Conservation (phyloP, 2,888 invertebrate species). For the Eurytoma californica region DNA sequence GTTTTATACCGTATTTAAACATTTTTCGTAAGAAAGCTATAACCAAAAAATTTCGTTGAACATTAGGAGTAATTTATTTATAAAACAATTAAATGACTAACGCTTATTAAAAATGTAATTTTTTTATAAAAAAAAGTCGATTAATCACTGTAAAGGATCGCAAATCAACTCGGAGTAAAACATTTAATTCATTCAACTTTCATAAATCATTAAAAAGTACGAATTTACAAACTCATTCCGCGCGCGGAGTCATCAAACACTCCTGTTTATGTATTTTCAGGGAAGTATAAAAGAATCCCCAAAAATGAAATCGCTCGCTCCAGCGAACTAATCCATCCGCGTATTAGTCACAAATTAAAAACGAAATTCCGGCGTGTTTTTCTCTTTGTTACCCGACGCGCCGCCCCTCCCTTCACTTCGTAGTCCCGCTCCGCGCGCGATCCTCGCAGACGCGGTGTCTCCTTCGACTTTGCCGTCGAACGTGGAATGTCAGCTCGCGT, state of each 20-base stretch:
- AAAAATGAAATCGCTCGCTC: not conserved
- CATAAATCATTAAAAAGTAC: constrained; percentile 6
- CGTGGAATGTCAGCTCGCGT: not conserved
- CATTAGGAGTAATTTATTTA: too few relatives aligned
- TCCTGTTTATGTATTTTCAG: constrained; percentile 48
- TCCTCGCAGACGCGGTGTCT: not conserved
- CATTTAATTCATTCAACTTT: too few relatives aligned
- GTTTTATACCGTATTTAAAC: not conserved
- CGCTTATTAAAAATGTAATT: too few relatives aligned
- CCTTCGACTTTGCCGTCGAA: not conserved
- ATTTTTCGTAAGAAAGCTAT: too few relatives aligned
- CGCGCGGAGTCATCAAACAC: constrained; percentile 15
- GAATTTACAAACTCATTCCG: constrained; percentile 38
- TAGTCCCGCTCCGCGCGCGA: not conserved
- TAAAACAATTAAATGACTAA: too few relatives aligned
- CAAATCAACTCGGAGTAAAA: too few relatives aligned
- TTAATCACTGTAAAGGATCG: too few relatives aligned
- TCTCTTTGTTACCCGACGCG: constrained; percentile 3
- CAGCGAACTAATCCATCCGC: not conserved
- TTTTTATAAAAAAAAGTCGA: too few relatives aligned
- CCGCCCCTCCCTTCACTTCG: not conserved
- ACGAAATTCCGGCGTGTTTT: constrained; percentile 16
- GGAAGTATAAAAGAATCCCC: constrained; percentile 46
- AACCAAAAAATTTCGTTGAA: too few relatives aligned
- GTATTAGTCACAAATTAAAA: constrained; percentile 29